Evolutionary conservation across 1,140 invertebrate species (phyloP).

Genomic region (Tetragonula clypearis): DNA sequence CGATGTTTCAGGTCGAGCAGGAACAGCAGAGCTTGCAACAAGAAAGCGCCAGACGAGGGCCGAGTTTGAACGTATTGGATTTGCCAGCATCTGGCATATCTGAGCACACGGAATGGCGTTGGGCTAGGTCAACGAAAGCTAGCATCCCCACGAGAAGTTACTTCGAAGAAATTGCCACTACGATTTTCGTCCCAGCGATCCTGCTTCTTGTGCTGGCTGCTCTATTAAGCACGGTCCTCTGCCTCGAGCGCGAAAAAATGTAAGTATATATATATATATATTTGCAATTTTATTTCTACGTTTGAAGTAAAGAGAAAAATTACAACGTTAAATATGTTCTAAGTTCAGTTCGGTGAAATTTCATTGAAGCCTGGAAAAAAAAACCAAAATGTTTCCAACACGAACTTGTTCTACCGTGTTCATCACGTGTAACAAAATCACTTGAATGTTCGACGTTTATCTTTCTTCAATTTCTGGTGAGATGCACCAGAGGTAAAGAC

Average conservation of each 20-base stretch:
- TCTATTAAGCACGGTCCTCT: constrained; percentile 88
- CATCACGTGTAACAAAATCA: too few relatives aligned
- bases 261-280: constrained; percentile 83
- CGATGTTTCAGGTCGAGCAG: constrained; percentile 44
- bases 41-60: constrained; percentile 72
- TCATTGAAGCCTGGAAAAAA: neutral
- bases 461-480: neutral
- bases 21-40: constrained; percentile 61
- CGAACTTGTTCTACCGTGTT: too few relatives aligned
- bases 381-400: too few relatives aligned
- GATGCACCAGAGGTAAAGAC: neutral
- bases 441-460: neutral
- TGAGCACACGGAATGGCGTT: constrained; percentile 78
- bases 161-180: constrained; percentile 86
- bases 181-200: constrained; percentile 87
- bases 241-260: constrained; percentile 90
- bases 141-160: constrained; percentile 88
- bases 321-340: neutral
- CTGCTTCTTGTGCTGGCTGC: constrained; percentile 86
- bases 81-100: constrained; percentile 74
- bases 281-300: neutral
- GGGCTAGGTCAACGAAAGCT: constrained; percentile 83
- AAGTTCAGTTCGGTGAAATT: neutral
- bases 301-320: too few relatives aligned
- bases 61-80: constrained; percentile 77